Percentiles rank a stretch among this genome's conserved stretches.
phyloP scores from a whole-genome alignment of 2,113 vertebrate species.

The Puntigrus tetrazona region DNA sequence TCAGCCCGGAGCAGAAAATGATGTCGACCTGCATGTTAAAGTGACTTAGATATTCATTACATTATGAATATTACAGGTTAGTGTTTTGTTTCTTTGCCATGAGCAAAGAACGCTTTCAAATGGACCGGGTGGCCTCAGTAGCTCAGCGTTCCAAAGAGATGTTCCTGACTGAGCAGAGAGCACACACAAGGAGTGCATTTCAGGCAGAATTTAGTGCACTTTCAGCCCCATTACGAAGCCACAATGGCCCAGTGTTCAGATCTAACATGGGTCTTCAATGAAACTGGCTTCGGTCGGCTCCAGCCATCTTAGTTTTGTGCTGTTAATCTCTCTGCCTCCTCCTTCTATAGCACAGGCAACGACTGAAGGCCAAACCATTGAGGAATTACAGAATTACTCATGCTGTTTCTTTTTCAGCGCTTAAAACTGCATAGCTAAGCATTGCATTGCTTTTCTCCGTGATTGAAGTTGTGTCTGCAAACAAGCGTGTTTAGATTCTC shows the following conservation, averaged over 20 bases:
- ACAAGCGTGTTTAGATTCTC: constrained; percentile 43
- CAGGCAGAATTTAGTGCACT: constrained; percentile 45
- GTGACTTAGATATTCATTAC: constrained; percentile 42
- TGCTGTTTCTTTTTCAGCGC: constrained; percentile 4
- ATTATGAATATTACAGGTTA: constrained; percentile 37
- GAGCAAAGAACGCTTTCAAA: constrained; percentile 15
- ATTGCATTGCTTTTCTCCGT: background rate
- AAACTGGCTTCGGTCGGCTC: constrained; percentile 40
- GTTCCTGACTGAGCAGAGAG: constrained; percentile 20
- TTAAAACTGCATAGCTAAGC: constrained; percentile 23
- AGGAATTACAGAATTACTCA: constrained; percentile 28
- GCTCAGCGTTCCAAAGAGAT: constrained; percentile 11
- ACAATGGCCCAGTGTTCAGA: constrained; percentile 51
- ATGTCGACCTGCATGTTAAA: constrained; percentile 30
- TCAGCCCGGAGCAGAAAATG: constrained; percentile 41
- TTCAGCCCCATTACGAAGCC: constrained; percentile 36
- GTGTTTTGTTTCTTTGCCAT: background rate
- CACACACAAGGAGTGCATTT: constrained; percentile 31
- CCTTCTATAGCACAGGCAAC: constrained; percentile 27
- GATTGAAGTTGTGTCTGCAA: constrained; percentile 46
- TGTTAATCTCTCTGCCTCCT: constrained; percentile 16
- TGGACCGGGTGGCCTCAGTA: constrained; percentile 8
- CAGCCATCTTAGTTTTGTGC: constrained; percentile 5
- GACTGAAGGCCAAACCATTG: constrained; percentile 9
- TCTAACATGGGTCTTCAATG: constrained; percentile 30